Base-by-base conservation (phyloP, 2,888 invertebrate species). In the Thymelicus lineola region DNA sequence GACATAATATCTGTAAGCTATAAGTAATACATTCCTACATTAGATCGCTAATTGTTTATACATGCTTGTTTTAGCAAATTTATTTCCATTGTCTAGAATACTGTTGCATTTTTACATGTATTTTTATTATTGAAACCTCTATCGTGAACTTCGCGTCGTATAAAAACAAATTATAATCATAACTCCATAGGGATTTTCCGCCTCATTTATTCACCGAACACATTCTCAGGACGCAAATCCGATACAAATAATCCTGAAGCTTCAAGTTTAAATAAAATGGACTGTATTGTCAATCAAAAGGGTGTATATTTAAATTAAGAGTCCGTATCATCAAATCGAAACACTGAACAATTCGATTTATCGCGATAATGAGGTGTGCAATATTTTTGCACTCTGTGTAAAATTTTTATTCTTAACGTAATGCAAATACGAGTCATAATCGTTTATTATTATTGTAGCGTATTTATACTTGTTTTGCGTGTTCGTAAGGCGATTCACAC, bases 331-430 rank as follows among this genome's bases (percentile, higher is more conserved):
- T 69, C 62, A 63, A 63, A 58, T 63, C 58, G 38, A 46, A 46
- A 63, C 45, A 69, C 63, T 69, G 48, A 58, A 63, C 69, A 68
- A 48, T 62, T 68, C 57, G 17, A 53, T 68, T 46, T 62, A 68
- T 62, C 62, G 53, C 57, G 68, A 68, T 68, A 68, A 68, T 62
- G 62, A 68, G 62, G 62, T 46, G n/a, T 48, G 62, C 68, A 15
- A 61, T 48, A 36, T 57, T 69, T 57, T 69, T 35, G 46, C 28
- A 14, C 12, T 4, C 45, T 14, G 14, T 12, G 35, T 28, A 15
- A 42, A 7, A 7, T 7, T 6, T 9, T 14, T 42, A 28, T 45
- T 45, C 35, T 45, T 57, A 45, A 10, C 15, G 14, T 20, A 12
- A 3, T 9, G 42, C 6, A 60, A 60, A 60, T 60, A 60, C 17